Evolutionary conservation across 2,888 invertebrate species (phyloP), one percentile per base, ranked within the genome.

Genomic region (Ophioninae sp.): DNA sequence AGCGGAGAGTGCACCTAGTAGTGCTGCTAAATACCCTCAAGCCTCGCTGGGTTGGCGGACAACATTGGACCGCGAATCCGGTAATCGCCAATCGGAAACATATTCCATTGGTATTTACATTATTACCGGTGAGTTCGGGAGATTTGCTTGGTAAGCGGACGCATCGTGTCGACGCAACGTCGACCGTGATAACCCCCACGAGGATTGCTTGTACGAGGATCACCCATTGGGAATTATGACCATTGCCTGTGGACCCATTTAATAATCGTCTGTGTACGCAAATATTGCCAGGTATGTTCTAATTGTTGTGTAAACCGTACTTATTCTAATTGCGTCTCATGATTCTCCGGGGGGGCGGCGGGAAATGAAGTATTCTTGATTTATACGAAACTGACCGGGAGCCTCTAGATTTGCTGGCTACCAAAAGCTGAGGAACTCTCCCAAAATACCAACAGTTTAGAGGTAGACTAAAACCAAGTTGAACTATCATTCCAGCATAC

Each of bases 41-140:
- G 21, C 44, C 44, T 44, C 8, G 61, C 61, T 61, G 59, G 10
- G 61, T 59, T 21, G 20, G 69, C n/a, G 77, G 69, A 69, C 62
- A 69, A 76, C 44, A 76, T 69, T 77, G 50, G 50, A 69, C 69
- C 77, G 77, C 77, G 77, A 77, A 62, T 50, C 69, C 69, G 68
- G 44, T 77, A 77, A 77, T 69, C 69, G 50, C 30, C 61, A 30
- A 77, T 77, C 21, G 37, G 44, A 61, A 77, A 77, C 77, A 77
- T 62, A 68, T 68, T 68, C 76, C 44, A 44, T 23, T 62, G 77
- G 69, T 69, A 69, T 77, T 77, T 77, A 77, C 77, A 61, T 68
- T 77, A 77, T 77, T 69, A 76, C 64, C 44, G 50, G 74, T 6
- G 56, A 21, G 23, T 41, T 76, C 39, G 21, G 44, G 65, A 59